These are phyloP conservation scores for Melanotaenia pygmaea DNA, from an alignment of 2,797 vertebrate genomes.

Conservation along the genomic window DNA sequence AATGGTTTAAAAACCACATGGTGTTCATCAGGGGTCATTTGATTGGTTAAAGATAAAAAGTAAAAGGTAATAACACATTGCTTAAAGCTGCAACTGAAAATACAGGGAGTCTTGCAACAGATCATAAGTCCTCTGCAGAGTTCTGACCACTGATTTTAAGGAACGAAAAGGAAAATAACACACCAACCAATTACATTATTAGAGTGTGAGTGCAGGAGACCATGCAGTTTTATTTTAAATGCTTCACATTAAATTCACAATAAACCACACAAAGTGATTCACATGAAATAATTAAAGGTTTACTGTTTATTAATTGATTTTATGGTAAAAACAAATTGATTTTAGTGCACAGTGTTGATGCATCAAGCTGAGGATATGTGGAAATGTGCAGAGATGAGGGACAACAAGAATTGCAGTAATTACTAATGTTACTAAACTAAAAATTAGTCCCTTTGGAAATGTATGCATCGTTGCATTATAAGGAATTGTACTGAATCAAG, in stretches of 20 bases:
- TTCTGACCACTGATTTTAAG: not conserved
- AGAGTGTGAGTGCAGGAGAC: no score
- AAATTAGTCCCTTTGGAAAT: not conserved
- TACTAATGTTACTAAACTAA: not conserved
- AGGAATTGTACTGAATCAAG: no score
- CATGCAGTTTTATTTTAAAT: not conserved
- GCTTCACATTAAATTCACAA: no score
- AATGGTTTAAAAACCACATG: not conserved
- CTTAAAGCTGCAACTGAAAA: not conserved
- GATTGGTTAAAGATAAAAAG: not conserved
- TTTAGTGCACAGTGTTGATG: not conserved
- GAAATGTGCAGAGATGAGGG: not conserved
- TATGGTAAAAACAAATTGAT: no score
- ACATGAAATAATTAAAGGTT: not conserved
- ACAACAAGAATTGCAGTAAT: not conserved
- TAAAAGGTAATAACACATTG: not conserved
- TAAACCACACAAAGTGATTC: not conserved
- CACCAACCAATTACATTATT: not conserved
- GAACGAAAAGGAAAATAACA: not conserved
- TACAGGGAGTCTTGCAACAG: not conserved
- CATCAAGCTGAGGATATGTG: not conserved
- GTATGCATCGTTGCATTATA: no score
- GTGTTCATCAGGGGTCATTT: not conserved
- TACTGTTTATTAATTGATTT: not conserved
- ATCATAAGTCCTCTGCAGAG: not conserved